Evolutionary conservation across 2,113 vertebrate genomes (phyloP), one percentile per base, ranked within the genome.

Genomic region (Anoplopoma fimbria): DNA sequence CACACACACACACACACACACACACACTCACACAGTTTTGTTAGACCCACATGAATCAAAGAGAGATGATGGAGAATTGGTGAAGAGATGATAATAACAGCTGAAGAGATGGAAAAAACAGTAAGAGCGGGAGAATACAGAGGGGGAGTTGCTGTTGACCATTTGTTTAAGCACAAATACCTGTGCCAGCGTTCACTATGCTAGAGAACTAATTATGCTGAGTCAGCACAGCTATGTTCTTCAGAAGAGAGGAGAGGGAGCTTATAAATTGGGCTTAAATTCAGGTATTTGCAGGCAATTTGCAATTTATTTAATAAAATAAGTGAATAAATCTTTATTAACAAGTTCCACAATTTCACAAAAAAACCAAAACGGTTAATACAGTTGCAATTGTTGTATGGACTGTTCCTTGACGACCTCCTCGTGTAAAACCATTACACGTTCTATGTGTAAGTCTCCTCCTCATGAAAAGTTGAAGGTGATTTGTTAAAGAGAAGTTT

Each of bases 101-200:
- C 1, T 7, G 25, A 29, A 34, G 10, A 2, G n/a, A 55, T 23
- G n/a, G 14, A 15, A 61, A 81, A 65, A 40, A 19, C 31, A 17
- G 9, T 14, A 33, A 68, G 55, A 23, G 6, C 21, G 31, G 42
- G 23, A 75, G 45, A 68, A 23, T 36, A 60, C 14, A 34, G 14
- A 33, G 17, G 31, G 45, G 51, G 25, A 82, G 78, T 64, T 67
- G 55, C 65, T 81, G 38, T 58, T 31, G 73, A 80, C 47, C 53
- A 79, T 91, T 92, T 84, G 84, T 91, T 86, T 72, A 13, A 85
- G 77, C 84, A 74, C 78, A 87, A 88, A 84, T 81, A 85, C 87
- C 82, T 58, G 63, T 79, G 91, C 94, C 94, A 95, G 93, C 93
- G 15, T 82, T 89, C 25, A 0, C 70, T 31, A 19, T 83, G 87